Evolutionary conservation across 2,888 invertebrate genomes (phyloP).

Genomic region (Erpobdella octoculata): DNA sequence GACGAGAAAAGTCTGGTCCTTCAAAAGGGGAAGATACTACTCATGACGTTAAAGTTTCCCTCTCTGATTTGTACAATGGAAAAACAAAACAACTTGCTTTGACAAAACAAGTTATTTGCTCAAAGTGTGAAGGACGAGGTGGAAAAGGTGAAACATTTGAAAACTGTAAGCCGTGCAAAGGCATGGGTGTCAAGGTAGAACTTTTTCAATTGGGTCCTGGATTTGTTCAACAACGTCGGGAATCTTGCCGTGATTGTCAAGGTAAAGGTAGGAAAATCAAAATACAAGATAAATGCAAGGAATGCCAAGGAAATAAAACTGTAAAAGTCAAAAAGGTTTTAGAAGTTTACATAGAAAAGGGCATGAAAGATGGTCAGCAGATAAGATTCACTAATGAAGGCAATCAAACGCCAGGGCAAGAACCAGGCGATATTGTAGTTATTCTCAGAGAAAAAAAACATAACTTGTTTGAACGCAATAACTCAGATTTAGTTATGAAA

Average conservation of each 20-base stretch:
- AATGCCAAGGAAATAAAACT: constrained; percentile 81
- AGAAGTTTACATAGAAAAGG: constrained; percentile 83
- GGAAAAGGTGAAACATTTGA: constrained; percentile 86
- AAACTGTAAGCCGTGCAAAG: constrained; percentile 77
- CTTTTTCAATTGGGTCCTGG: constrained; percentile 65
- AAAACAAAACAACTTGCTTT: constrained; percentile 81
- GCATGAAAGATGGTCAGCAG: constrained; percentile 87
- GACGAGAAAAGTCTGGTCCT: constrained; percentile 41
- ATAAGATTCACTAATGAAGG: constrained; percentile 88
- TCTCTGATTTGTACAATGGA: constrained; percentile 91
- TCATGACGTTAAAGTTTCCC: constrained; percentile 78
- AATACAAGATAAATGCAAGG: constrained; percentile 78
- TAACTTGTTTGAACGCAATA: constrained; percentile 60
- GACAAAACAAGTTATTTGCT: constrained; percentile 89
- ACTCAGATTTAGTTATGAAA: constrained; percentile 68
- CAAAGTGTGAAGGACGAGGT: constrained; percentile 85
- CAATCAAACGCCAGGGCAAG: constrained; percentile 86
- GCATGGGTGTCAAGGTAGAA: constrained; percentile 72
- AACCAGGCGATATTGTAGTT: constrained; percentile 85
- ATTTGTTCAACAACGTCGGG: constrained; percentile 83
- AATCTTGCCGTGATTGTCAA: constrained; percentile 73
- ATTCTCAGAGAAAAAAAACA: constrained; percentile 89
- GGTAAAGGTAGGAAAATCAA: constrained; percentile 61
- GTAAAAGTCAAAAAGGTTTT: constrained; percentile 81
- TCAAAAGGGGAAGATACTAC: constrained; percentile 76